Evolutionary conservation across 2,888 invertebrate genomes (phyloP).

Genomic region (Liopterus haemorrhoidalis): DNA sequence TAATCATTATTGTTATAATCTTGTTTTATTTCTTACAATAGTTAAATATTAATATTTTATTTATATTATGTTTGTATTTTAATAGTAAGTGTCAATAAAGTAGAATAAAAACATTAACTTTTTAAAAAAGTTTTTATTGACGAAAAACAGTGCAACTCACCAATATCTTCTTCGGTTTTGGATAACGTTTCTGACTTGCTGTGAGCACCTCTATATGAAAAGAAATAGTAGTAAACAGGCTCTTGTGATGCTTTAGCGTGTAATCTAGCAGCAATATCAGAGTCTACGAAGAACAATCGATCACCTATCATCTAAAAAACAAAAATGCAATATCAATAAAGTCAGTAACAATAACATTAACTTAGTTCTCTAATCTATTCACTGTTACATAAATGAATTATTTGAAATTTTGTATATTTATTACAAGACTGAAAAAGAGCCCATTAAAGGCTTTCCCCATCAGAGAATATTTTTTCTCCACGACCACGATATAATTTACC

Average conservation of each 20-base stretch:
- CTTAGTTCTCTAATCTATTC: no score
- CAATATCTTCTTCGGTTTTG: conserved; percentile 50
- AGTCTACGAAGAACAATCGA: conserved; percentile 56
- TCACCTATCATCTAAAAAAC: conserved; percentile 56
- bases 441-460: no score
- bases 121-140: conserved; percentile 18
- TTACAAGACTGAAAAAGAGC: no score
- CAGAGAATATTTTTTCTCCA: no score
- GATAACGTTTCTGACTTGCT: conserved; percentile 55
- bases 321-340: conserved; percentile 5
- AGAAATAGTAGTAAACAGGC: conserved; percentile 62
- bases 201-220: conserved; percentile 52
- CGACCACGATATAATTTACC: no score
- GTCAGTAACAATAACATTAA: no score
- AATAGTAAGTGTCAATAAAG: not conserved
- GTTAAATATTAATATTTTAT: conserved; percentile 15
- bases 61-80: conserved; percentile 13
- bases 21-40: no score
- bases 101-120: not conserved
- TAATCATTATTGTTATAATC: conserved; percentile 18
- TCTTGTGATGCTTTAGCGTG: conserved; percentile 53
- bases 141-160: no score
- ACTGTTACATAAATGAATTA: no score
- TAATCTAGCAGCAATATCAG: conserved; percentile 54
- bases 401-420: no score